Base-by-base conservation (phyloP, 2,797 vertebrate species). In the Chanos chanos region DNA sequence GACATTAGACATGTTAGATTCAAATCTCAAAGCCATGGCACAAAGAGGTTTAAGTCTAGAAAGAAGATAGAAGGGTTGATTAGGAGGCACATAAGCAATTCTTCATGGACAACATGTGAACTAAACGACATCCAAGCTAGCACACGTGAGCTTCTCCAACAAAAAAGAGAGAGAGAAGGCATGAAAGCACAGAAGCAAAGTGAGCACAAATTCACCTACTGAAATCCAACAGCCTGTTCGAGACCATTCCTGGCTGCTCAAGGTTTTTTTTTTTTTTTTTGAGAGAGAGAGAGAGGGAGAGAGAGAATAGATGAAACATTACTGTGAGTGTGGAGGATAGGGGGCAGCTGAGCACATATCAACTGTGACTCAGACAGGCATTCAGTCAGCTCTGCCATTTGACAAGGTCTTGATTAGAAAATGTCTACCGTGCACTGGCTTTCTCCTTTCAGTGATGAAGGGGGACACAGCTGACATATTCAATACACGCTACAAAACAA, bases 161-260 rank as follows among this genome's bases (percentile, higher is more conserved):
- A 31, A 44, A 44, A 43, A 54, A 56, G 44, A 34, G 10, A 37
- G 53, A 47, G 7, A 45, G 45, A 40, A 21, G 18, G 34, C 27
- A 47, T 64, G 40, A 18, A 41, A 9, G 19, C 50, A 33, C 39
- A 39, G 63, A 39, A 50, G 68, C 19, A 45, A 59, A 52, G 53
- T 33, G 51, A 41, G 47, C 31, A 39, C 7, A 33, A 63, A 36
- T 52, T 52, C 31, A 52, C 22, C 33, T 9, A 8, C 50, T 5
- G 33, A 15, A 12, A 24, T 37, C 52, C 25, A 25, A 10, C 47
- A 36, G 49, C 36, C 31, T 24, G 13, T 8, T 49, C 51, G 21
- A 50, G 61, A 30, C 44, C n/a, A 15, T 49, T 57, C 31, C 37
- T 27, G 16, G 44, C n/a, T 36, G 30, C 15, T 24, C 30, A 3